phyloP scores from a whole-genome alignment of 2,888 invertebrate genomes.

The Cephus pygmeus region DNA sequence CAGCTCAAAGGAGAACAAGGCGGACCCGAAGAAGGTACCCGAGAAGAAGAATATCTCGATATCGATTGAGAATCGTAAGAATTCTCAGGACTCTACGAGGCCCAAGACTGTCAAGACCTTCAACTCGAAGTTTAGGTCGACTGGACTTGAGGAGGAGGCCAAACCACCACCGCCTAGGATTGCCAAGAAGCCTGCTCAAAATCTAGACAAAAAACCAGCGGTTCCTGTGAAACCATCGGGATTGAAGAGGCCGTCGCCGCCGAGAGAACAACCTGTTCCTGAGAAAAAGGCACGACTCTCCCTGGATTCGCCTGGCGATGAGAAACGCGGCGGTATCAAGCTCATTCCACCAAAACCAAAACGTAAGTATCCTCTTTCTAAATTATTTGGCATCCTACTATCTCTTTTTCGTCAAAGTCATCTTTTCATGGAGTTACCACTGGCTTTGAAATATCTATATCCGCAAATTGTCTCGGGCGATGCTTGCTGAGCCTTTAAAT shows the following conservation, averaged over 20 bases:
- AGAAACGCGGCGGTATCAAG: conserved; percentile 86
- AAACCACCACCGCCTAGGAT: conserved; percentile 86
- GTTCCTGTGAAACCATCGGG: conserved; percentile 68
- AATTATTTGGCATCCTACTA: conserved; percentile 22
- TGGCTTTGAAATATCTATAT: neutral
- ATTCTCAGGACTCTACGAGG: conserved; percentile 72
- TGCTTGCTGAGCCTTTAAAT: neutral
- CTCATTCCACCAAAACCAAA: conserved; percentile 88
- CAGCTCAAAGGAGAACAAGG: conserved; percentile 60
- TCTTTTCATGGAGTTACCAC: neutral
- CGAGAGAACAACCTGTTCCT: conserved; percentile 60
- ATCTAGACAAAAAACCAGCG: conserved; percentile 52
- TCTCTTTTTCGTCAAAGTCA: conserved; percentile 10
- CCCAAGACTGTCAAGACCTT: conserved; percentile 93
- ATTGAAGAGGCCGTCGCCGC: conserved; percentile 65
- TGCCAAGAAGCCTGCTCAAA: conserved; percentile 67
- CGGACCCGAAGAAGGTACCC: conserved; percentile 60
- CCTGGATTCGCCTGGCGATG: conserved; percentile 65
- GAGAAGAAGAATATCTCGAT: conserved; percentile 80
- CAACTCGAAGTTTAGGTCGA: conserved; percentile 91
- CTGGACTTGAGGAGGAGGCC: conserved; percentile 88
- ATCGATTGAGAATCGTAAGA: conserved; percentile 83
- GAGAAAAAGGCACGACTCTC: conserved; percentile 82
- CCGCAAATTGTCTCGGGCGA: neutral
- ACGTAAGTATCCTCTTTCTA: conserved; percentile 78